Evolutionary conservation across 2,113 vertebrate genomes (phyloP).

Genomic region (Phaetusa simplex): DNA sequence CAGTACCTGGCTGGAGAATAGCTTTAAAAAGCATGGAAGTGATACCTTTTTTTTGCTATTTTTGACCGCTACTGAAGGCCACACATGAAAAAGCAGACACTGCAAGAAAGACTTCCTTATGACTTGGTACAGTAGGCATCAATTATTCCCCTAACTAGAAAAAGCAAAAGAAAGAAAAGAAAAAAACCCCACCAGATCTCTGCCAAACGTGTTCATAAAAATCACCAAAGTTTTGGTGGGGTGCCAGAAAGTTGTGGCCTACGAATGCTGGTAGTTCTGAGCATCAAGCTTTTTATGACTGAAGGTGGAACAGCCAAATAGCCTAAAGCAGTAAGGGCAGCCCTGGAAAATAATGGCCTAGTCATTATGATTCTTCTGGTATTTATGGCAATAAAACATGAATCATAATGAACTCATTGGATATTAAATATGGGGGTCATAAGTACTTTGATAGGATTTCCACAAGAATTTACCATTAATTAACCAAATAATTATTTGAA

Average conservation of each 20-base stretch:
- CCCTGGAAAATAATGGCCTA: constrained; percentile 62
- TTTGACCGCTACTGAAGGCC: constrained; percentile 4
- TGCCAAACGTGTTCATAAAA: constrained; percentile 29
- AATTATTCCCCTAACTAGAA: constrained; percentile 49
- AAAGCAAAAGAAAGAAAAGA: not conserved
- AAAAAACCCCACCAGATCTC: not conserved
- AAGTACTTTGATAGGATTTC: constrained; percentile 75
- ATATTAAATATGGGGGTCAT: constrained; percentile 69
- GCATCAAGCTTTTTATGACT: constrained; percentile 60
- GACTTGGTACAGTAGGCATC: constrained; percentile 22
- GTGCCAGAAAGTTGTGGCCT: constrained; percentile 35
- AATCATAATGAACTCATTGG: constrained; percentile 77
- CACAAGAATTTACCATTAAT: constrained; percentile 76
- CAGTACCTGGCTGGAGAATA: not conserved
- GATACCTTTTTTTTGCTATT: not conserved
- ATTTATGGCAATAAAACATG: constrained; percentile 75
- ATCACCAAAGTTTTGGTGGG: constrained; percentile 40
- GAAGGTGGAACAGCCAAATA: constrained; percentile 66
- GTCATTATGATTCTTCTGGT: constrained; percentile 72
- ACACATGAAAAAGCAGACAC: constrained; percentile 16
- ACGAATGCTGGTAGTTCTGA: constrained; percentile 56
- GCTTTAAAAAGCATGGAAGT: not conserved
- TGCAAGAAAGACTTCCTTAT: constrained; percentile 44
- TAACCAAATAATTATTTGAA: constrained; percentile 76
- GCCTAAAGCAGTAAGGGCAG: constrained; percentile 64